A percentile compares a stretch with the other conserved stretches of the same genome.
phyloP scores from a whole-genome alignment of 2,113 vertebrate genomes.

The Paramormyrops kingsleyae region DNA sequence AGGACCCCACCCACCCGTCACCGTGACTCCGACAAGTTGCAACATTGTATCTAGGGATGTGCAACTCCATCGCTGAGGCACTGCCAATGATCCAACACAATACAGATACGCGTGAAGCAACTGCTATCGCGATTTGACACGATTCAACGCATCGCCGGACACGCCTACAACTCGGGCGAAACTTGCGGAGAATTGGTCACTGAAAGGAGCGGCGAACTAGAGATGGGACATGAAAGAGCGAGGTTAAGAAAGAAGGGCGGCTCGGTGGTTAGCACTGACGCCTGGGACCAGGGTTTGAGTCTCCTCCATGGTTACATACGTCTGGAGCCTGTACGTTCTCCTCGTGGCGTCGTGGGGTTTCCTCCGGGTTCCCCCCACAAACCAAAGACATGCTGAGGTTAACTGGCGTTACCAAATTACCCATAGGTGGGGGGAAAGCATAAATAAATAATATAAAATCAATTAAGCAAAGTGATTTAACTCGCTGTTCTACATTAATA shows the following conservation, averaged over 20 bases:
- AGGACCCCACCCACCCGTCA: neutral
- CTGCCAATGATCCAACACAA: neutral
- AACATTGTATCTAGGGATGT: neutral
- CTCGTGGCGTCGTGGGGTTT: too few relatives aligned
- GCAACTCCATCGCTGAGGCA: neutral
- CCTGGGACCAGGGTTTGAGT: neutral
- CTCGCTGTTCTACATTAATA: neutral
- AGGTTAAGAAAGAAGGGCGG: neutral
- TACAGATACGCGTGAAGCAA: neutral
- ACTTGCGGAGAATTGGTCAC: neutral
- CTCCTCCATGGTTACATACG: neutral
- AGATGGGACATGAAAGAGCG: neutral
- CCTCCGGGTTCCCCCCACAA: too few relatives aligned
- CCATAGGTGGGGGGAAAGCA: neutral
- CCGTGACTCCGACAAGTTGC: neutral
- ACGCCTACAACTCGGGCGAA: neutral
- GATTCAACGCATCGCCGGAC: neutral
- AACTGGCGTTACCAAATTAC: neutral
- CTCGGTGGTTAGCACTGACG: neutral
- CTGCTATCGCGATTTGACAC: neutral
- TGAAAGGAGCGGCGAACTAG: neutral
- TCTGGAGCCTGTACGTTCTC: too few relatives aligned
- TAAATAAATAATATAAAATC: neutral
- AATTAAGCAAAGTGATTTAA: neutral
- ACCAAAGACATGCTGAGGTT: too few relatives aligned